These are phyloP conservation scores for Berghia stephanieae DNA, from an alignment of 1,140 invertebrate genomes.

Conservation along the genomic window DNA sequence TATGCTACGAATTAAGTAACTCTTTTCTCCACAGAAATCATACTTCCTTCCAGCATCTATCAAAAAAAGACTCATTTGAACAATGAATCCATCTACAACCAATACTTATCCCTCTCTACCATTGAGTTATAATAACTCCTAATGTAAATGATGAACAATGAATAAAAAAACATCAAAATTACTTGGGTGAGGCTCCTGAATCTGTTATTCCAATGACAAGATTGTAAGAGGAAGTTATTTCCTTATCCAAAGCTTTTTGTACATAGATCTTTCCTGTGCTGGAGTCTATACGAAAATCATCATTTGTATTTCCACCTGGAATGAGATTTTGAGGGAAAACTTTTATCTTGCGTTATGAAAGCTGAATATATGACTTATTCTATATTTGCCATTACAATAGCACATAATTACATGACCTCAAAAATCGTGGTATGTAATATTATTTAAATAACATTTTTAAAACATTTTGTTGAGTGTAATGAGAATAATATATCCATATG, in stretches of 20 bases:
- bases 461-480: background rate
- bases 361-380: background rate
- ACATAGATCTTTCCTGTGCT: background rate
- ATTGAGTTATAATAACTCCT: no score
- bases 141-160: no score
- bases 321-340: background rate
- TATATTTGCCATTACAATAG: background rate
- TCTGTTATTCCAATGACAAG: background rate
- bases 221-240: background rate
- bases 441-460: background rate
- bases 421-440: background rate
- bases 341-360: background rate
- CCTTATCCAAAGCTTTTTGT: background rate
- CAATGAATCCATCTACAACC: no score
- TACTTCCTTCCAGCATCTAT: no score
- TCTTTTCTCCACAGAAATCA: no score
- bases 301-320: background rate
- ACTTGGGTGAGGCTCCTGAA: conserved; percentile 8
- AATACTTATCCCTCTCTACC: no score
- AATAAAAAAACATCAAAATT: no score
- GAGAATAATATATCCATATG: no score
- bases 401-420: background rate
- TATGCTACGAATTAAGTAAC: no score
- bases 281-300: background rate
- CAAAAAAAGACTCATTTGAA: no score